These are phyloP conservation scores for Drusus annulatus DNA, from an alignment of 1,140 invertebrate species.

Conservation along the genomic window DNA sequence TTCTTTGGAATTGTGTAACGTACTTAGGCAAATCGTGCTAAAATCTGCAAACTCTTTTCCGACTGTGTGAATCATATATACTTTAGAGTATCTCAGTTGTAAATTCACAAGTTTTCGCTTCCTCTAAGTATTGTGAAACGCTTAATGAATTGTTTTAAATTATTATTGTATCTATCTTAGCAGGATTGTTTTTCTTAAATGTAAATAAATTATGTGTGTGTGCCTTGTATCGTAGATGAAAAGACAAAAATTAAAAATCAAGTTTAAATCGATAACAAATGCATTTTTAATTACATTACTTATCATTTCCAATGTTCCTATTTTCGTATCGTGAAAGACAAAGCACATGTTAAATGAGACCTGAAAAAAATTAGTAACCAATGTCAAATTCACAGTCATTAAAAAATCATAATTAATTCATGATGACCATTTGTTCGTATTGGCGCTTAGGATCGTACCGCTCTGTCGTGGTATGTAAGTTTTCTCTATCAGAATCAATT, in stretches of 20 bases:
- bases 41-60: slow-evolving; percentile 39
- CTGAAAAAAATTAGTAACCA: no score
- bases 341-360: no score
- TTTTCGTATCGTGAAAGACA: no score
- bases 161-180: slow-evolving; percentile 57
- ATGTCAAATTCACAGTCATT: no score
- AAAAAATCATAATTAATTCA: no score
- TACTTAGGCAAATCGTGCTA: slow-evolving; percentile 44
- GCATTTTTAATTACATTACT: no score
- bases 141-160: slow-evolving; percentile 55
- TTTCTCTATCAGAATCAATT: no score
- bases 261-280: slow-evolving; percentile 66
- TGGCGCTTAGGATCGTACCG: no score
- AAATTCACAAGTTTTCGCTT: slow-evolving; percentile 50
- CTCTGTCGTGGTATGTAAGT: no score
- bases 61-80: slow-evolving; percentile 32
- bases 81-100: slow-evolving; percentile 30
- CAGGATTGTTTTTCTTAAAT: slow-evolving; percentile 57
- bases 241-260: slow-evolving; percentile 69
- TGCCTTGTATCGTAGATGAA: slow-evolving; percentile 74
- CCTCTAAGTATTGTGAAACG: slow-evolving; percentile 55
- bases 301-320: no score
- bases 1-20: slow-evolving; percentile 39
- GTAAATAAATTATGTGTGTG: slow-evolving; percentile 68
- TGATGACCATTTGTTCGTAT: no score